Conservation (phyloP, 2,113 vertebrate species). For the Strix uralensis region DNA sequence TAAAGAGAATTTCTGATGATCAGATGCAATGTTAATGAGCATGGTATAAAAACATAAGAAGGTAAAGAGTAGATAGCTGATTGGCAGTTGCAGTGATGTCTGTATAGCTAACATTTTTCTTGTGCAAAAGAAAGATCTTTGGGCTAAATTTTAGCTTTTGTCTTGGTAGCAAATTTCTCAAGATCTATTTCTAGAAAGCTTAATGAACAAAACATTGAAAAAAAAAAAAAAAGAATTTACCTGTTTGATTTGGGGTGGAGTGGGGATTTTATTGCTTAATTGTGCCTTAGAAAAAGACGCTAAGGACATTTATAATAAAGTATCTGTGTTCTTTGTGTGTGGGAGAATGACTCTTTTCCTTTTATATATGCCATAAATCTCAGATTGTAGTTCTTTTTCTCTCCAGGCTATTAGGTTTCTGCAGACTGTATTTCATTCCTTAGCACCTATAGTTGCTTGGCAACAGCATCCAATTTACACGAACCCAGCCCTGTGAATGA, state of each 20-base stretch:
- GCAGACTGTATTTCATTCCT: slow-evolving; percentile 64
- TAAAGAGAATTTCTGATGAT: slow-evolving; percentile 67
- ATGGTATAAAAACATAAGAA: slow-evolving; percentile 51
- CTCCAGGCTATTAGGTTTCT: slow-evolving; percentile 67
- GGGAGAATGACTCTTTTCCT: slow-evolving; percentile 27
- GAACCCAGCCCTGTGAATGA: slow-evolving; percentile 45
- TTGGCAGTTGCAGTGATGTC: slow-evolving; percentile 6
- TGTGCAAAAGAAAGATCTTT: background rate
- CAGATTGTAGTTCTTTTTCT: slow-evolving; percentile 62
- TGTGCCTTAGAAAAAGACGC: slow-evolving; percentile 42
- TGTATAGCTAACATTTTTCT: background rate
- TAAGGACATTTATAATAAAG: slow-evolving; percentile 43
- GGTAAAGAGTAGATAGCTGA: slow-evolving; percentile 22
- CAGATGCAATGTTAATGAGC: slow-evolving; percentile 64
- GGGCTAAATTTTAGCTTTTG: slow-evolving; percentile 1
- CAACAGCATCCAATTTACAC: slow-evolving; percentile 60
- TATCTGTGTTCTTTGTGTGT: slow-evolving; percentile 48
- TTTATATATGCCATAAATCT: slow-evolving; percentile 61
- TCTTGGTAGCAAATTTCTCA: slow-evolving; percentile 8
- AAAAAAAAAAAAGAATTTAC: background rate
- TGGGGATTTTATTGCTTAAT: slow-evolving; percentile 55
- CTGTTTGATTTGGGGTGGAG: slow-evolving; percentile 25
- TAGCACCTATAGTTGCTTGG: slow-evolving; percentile 71
- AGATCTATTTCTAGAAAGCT: background rate
- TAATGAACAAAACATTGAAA: background rate